Conservation (phyloP, 2,888 invertebrate species). For the Eupeodes latifasciatus region DNA sequence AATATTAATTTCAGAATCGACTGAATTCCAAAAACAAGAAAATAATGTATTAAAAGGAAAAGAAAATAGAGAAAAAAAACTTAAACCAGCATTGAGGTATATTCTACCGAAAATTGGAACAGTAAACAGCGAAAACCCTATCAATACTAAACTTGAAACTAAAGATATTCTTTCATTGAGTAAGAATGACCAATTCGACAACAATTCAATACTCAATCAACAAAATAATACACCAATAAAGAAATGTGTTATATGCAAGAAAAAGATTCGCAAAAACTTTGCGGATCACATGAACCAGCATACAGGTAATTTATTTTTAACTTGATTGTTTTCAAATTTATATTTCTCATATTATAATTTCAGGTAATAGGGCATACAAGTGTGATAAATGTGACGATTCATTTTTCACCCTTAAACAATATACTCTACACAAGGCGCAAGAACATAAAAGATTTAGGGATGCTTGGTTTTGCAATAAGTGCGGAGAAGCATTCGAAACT, state of each 20-base stretch:
- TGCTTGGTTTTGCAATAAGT: conserved; percentile 41
- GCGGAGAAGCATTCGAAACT: conserved; percentile 47
- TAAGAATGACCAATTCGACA: not conserved
- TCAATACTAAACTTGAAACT: not conserved
- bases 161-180: no score
- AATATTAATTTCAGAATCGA: not conserved
- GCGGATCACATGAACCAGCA: not conserved
- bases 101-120: not conserved
- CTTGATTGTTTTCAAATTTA: no score
- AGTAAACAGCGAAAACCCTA: not conserved
- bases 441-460: conserved; percentile 1
- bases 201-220: not conserved
- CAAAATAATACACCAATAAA: not conserved
- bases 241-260: not conserved
- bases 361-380: not conserved
- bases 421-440: not conserved
- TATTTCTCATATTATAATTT: no score
- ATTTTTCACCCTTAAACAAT: conserved; percentile 1
- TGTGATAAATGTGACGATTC: conserved; percentile 36
- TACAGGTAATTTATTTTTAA: not conserved
- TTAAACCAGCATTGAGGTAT: not conserved
- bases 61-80: not conserved
- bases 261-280: not conserved
- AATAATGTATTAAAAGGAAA: not conserved
- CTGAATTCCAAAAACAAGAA: not conserved